Base-by-base conservation (phyloP, 2,888 invertebrate genomes). In the Clostera curtula region DNA sequence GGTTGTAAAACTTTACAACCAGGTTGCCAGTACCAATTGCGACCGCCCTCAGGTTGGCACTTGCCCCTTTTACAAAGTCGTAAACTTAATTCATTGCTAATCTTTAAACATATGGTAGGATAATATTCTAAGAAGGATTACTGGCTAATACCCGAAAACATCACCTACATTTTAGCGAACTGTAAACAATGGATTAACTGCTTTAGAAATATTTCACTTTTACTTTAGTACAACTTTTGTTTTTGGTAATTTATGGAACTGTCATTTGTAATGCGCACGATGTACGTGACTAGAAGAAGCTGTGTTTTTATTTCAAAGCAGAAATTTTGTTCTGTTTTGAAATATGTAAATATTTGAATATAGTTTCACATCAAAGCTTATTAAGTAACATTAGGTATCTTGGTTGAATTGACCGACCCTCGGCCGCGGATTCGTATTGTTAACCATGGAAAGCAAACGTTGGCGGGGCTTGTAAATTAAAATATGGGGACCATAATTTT, bases 1-100 rank as follows among this genome's bases (percentile, higher is more conserved):
- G 13, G 42, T 29, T 48, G 55, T 71, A 68, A 73, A 75, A 38
- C 11, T 67, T 66, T 63, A 69, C 58, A n/a, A n/a, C n/a, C 42
- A 51, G 43, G 34, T 57, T 56, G 61, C 58, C 47, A 46, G n/a
- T n/a, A n/a, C n/a, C n/a, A n/a, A n/a, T 40, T 42, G 34, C 51
- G 49, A 43, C 37, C 42, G 38, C 19, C 27, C 35, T 52, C 53
- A 46, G 27, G 61, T 59, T 51, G 26, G 45, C 49, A 59, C 56
- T 61, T 51, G 65, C 41, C 49, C 31, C 30, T 35, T 33, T 27
- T 12, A 4, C 4, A 4, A 48, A 30, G 45, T 45, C 37, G 18
- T 15, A 11, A 22, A 13, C 9, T 13, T 13, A 13, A 13, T 12
- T 20, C 6, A 6, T 12, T 8, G 9, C 4, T 20, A 20, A n/a